Conservation (phyloP, 2,888 invertebrate species). For the Junonia oenone region DNA sequence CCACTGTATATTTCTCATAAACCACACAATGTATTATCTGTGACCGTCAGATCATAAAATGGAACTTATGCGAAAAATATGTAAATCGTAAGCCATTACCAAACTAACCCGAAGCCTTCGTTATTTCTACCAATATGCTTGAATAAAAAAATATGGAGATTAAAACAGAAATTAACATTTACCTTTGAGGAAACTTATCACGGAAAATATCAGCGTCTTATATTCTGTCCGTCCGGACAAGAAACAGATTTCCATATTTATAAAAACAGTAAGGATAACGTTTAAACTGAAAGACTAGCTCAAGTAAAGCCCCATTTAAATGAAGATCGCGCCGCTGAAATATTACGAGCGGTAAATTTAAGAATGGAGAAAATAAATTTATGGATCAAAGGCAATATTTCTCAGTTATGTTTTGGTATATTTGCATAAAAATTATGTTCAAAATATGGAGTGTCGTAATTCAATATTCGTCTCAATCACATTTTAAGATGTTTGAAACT, state of each 20-base stretch:
- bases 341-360: constrained; percentile 21
- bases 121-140: constrained; percentile 10
- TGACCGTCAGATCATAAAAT: constrained; percentile 51
- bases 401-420: not conserved
- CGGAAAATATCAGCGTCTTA: constrained; percentile 3
- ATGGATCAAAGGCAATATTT: constrained; percentile 4
- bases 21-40: constrained; percentile 53
- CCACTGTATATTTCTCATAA: constrained; percentile 45
- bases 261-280: constrained; percentile 17
- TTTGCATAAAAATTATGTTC: constrained; percentile 1
- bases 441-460: not conserved
- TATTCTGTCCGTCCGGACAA: constrained; percentile 8
- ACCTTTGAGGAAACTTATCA: constrained; percentile 5
- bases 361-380: constrained; percentile 16
- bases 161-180: constrained; percentile 1
- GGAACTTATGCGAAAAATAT: constrained; percentile 51
- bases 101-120: constrained; percentile 8
- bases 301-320: constrained; percentile 21
- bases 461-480: not conserved
- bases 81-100: constrained; percentile 43
- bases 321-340: constrained; percentile 20
- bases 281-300: constrained; percentile 20
- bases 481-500: too few relatives aligned
- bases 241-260: constrained; percentile 20
- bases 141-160: constrained; percentile 4